phyloP scores from a whole-genome alignment of 2,888 invertebrate genomes.

The Rosalia funebris region DNA sequence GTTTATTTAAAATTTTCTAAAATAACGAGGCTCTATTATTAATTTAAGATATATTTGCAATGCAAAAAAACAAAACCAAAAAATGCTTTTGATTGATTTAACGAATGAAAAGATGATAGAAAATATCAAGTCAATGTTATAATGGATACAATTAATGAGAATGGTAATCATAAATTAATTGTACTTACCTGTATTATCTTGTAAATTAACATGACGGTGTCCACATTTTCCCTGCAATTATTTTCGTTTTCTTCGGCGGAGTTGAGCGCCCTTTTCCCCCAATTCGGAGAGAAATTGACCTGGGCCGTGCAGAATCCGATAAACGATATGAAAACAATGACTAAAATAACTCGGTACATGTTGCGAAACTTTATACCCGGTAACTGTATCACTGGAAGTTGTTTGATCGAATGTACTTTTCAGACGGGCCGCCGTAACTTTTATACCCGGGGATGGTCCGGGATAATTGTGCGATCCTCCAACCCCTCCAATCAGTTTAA shows the following conservation, averaged over 20 bases:
- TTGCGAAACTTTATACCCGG: slow-evolving; percentile 14
- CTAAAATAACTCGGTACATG: slow-evolving; percentile 37
- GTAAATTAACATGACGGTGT: slow-evolving; percentile 68
- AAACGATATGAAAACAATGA: slow-evolving; percentile 46
- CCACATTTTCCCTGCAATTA: slow-evolving; percentile 67
- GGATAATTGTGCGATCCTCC: slow-evolving; percentile 35
- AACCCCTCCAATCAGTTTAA: slow-evolving; percentile 54
- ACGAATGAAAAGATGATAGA: too few species aligned
- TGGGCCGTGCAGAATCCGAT: slow-evolving; percentile 56
- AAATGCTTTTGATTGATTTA: too few species aligned
- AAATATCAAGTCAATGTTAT: too few species aligned
- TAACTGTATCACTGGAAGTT: slow-evolving; percentile 33
- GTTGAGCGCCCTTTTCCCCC: slow-evolving; percentile 57
- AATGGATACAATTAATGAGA: too few species aligned
- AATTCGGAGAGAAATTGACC: slow-evolving; percentile 61
- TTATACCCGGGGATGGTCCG: slow-evolving; percentile 41
- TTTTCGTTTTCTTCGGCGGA: slow-evolving; percentile 53
- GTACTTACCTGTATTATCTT: slow-evolving; percentile 72
- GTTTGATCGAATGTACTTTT: slow-evolving; percentile 39
- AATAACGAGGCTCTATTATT: too few species aligned
- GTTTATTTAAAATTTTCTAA: too few species aligned
- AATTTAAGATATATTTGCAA: too few species aligned
- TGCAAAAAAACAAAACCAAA: too few species aligned
- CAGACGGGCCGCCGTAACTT: slow-evolving; percentile 36
- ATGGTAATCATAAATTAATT: too few species aligned